These are phyloP conservation scores for Anguilla pacifica DNA, from an alignment of 2,797 vertebrate species.

Conservation along the genomic window DNA sequence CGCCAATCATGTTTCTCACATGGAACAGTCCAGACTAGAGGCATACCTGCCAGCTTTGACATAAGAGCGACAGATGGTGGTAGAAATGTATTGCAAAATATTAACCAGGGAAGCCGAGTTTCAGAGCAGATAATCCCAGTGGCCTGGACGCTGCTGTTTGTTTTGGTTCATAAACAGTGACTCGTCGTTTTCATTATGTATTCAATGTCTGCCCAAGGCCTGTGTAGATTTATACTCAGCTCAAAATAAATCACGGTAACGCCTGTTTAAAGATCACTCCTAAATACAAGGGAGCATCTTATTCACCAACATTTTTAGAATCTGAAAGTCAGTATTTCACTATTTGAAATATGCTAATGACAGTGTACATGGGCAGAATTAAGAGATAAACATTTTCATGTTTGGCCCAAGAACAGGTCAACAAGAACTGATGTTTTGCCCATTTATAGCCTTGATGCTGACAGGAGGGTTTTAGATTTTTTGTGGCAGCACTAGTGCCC, in stretches of 20 bases:
- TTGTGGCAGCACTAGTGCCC: no score
- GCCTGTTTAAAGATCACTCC: neutral
- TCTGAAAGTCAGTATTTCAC: neutral
- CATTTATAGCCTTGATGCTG: no score
- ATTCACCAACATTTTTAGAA: neutral
- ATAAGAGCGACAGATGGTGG: neutral
- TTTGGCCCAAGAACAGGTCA: neutral
- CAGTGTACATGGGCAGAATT: neutral
- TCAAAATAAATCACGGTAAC: neutral
- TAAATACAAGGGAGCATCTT: neutral
- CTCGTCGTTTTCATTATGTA: neutral
- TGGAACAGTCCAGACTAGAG: neutral
- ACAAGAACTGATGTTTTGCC: neutral
- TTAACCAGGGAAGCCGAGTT: neutral
- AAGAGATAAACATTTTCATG: neutral
- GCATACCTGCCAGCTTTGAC: neutral
- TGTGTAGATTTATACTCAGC: neutral
- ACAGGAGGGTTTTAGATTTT: no score
- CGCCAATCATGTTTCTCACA: neutral
- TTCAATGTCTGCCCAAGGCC: neutral
- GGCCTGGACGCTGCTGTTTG: neutral
- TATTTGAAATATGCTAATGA: neutral
- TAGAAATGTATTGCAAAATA: neutral
- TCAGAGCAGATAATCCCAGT: neutral
- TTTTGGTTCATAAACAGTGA: neutral